A percentile compares a stretch with the other conserved stretches of the same genome.
These are phyloP conservation scores for Pongo abelii DNA, from an alignment of 2,113 vertebrate species.

Conservation along the genomic window DNA sequence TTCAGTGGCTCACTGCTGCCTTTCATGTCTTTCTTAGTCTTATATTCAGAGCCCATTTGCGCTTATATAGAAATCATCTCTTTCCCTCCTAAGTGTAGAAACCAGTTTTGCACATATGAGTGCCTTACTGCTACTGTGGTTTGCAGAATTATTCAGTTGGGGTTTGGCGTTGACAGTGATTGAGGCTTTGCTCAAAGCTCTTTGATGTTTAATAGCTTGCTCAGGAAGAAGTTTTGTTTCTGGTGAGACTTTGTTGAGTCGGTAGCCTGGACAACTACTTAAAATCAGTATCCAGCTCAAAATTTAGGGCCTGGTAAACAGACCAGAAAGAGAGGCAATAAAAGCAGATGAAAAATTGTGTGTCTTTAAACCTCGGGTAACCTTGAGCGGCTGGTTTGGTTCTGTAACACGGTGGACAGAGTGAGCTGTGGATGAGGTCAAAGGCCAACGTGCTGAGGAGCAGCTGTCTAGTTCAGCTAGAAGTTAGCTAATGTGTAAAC, in stretches of 20 bases:
- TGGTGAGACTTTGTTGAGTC: not conserved
- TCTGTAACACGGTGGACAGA: not conserved
- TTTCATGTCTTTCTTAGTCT: not conserved
- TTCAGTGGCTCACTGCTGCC: not conserved
- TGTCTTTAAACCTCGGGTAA: not conserved
- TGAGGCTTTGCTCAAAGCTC: not conserved
- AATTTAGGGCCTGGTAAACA: not conserved
- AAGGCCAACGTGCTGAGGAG: conserved; percentile 32
- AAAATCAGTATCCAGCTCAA: not conserved
- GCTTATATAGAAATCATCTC: not conserved
- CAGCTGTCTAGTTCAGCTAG: conserved; percentile 23
- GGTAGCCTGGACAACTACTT: not conserved
- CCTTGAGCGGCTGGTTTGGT: not conserved
- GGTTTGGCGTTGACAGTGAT: not conserved
- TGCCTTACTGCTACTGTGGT: not conserved
- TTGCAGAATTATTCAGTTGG: not conserved
- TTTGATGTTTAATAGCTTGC: not conserved
- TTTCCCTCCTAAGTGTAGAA: not conserved
- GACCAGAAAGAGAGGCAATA: not conserved
- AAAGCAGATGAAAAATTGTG: not conserved
- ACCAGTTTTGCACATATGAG: not conserved
- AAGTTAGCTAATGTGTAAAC: conserved; percentile 72
- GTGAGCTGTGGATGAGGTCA: conserved; percentile 23
- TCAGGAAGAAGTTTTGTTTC: not conserved
- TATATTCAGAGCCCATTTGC: not conserved